Evolutionary conservation across 2,797 vertebrate genomes (phyloP), one percentile per base, ranked within the genome.

Genomic region (Microchirus variegatus): DNA sequence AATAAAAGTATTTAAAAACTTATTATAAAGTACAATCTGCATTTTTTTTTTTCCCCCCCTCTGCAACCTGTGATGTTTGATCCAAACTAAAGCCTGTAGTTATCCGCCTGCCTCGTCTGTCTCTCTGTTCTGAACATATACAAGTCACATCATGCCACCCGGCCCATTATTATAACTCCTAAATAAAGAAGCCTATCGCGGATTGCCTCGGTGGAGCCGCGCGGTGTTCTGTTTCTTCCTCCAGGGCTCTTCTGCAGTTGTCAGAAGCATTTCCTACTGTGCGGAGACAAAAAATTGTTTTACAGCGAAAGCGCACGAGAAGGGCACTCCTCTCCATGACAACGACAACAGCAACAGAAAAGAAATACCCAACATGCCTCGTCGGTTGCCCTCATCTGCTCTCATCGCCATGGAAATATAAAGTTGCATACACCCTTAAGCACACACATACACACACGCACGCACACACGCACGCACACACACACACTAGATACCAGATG

Each of bases 121-220:
- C 56, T 62, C 83, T 75, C 57, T 8, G 56, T 70, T 72, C 66
- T 75, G 61, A 77, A 77, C 79, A 54, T 68, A 26, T 69, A 75
- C 88, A 89, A 83, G 90, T 90, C 84, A 17, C 47, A 54, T 90
- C 89, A 87, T 80, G 87, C 72, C 77, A 8, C 67, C 48, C 40
- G 26, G 71, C 73, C 82, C 81, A 77, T 82, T 82, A 87, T 86
- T 80, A 59, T n/a, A n/a, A n/a, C 77, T 56, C 59, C 68, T 68
- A 70, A 88, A 84, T 85, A 85, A 89, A 85, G 75, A 73, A 53
- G 65, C 67, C 60, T 16, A 63, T 67, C 47, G 16, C 11, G 58
- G 72, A 77, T 63, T 38, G 66, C 75, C 53, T 83, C 64, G n/a
- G 49, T 16, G 47, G 42, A 69, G 69, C 57, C 40, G 50, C 69